Conservation (phyloP, 2,797 vertebrate species). For the Eulemur mongoz region DNA sequence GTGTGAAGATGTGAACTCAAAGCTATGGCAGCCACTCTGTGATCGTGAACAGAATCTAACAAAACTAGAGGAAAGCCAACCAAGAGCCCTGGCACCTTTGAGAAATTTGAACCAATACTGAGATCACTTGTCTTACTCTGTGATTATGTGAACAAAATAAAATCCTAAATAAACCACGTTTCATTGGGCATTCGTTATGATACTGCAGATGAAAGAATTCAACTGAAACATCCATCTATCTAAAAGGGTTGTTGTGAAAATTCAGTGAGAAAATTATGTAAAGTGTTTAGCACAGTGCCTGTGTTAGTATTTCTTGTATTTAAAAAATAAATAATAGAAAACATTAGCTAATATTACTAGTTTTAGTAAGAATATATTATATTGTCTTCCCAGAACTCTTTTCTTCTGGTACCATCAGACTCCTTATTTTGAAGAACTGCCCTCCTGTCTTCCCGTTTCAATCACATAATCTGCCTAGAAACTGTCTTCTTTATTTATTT, state of each 20-base stretch:
- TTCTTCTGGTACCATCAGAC: neutral
- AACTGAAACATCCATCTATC: neutral
- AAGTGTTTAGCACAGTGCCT: neutral
- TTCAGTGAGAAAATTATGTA: neutral
- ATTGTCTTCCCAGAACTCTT: neutral
- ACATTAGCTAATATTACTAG: neutral
- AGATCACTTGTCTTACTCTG: neutral
- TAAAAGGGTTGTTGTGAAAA: neutral
- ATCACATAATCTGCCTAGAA: neutral
- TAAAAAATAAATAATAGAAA: neutral
- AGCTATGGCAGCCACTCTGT: neutral
- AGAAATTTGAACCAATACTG: neutral
- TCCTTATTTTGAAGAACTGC: neutral
- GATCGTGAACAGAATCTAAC: neutral
- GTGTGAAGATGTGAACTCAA: neutral
- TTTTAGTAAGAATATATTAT: neutral
- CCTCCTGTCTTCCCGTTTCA: neutral
- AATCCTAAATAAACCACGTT: neutral
- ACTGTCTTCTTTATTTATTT: neutral
- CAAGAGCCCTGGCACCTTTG: neutral
- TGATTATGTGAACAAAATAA: constrained; percentile 15
- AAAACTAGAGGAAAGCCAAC: neutral
- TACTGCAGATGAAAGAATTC: neutral
- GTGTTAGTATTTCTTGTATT: neutral
- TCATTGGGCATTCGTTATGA: neutral